Percentiles rank a stretch among this genome's conserved stretches.
phyloP scores from a whole-genome alignment of 2,797 vertebrate species.

The Mormyrus proboscirostris region DNA sequence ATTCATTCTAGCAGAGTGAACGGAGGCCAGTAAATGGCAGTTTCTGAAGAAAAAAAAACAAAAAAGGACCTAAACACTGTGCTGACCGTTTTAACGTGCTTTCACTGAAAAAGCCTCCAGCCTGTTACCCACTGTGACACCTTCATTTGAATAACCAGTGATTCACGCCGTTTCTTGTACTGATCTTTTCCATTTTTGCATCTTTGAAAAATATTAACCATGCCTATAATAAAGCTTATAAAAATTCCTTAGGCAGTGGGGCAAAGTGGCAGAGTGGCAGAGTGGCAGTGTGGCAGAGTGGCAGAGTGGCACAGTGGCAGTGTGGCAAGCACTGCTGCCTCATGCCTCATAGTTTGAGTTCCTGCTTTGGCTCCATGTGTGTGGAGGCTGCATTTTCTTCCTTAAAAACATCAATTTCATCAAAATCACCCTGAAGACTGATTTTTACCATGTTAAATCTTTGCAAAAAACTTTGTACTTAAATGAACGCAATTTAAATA shows the following conservation, averaged over 20 bases:
- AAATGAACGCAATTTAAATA: background rate
- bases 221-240: background rate
- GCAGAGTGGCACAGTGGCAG: background rate
- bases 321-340: background rate
- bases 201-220: background rate
- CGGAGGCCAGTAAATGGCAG: background rate
- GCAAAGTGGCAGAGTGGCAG: no score
- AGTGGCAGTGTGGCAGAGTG: background rate
- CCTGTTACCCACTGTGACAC: background rate
- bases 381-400: background rate
- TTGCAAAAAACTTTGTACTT: background rate
- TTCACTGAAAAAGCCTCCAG: background rate
- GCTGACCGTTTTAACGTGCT: background rate
- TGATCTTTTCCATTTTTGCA: background rate
- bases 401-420: background rate
- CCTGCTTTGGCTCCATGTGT: background rate
- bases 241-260: background rate
- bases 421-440: background rate
- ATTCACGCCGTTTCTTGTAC: background rate
- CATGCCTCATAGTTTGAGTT: background rate
- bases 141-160: background rate
- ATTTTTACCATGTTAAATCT: background rate
- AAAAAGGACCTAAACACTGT: background rate
- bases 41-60: background rate
- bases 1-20: background rate